Evolutionary conservation across 2,888 invertebrate genomes (phyloP), one percentile per base, ranked within the genome.

Genomic region (Globia sparganii): DNA sequence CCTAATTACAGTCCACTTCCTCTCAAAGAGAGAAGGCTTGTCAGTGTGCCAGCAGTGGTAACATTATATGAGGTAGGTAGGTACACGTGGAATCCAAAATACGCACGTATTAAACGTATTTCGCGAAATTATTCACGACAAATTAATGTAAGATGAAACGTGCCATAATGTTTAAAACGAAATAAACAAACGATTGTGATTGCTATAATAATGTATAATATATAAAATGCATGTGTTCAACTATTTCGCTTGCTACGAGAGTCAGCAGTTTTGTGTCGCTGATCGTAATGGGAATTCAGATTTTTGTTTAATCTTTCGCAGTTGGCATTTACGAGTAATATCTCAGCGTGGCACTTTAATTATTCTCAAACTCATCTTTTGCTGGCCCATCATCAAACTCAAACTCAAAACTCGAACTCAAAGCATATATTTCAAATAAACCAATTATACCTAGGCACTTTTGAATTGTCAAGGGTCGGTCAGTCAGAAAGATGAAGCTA

Each of bases 241-340:
- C 67, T 72, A 69, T 86, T 88, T 77, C 66, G 62, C 46, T 61
- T 62, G 61, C 40, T 78, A 72, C 68, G 9, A n/a, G 34, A 34
- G 56, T 90, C 90, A 90, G 90, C 89, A 76, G 8, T 84, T 87
- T 86, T 74, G 62, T 89, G 93, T 88, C 68, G 80, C 87, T 74
- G 88, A 43, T 15, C 64, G 58, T 81, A 28, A 59, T 46, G 5
- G 3, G 34, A 73, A 75, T 70, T 73, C 8, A 43, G 72, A 31
- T 2, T 46, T 58, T 65, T 75, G 49, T 34, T 43, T 11, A 75
- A 75, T 15, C 2, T 56, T 2, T 25, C 25, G 53, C 4, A 53
- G 53, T 53, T 53, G 53, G 25, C 53, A n/a, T 53, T 53, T 11
- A n/a, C n/a, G n/a, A n/a, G n/a, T n/a, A 25, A 53, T 53, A 25